Evolutionary conservation across 1,140 invertebrate genomes (phyloP).

Genomic region (Neodiprion virginianus): DNA sequence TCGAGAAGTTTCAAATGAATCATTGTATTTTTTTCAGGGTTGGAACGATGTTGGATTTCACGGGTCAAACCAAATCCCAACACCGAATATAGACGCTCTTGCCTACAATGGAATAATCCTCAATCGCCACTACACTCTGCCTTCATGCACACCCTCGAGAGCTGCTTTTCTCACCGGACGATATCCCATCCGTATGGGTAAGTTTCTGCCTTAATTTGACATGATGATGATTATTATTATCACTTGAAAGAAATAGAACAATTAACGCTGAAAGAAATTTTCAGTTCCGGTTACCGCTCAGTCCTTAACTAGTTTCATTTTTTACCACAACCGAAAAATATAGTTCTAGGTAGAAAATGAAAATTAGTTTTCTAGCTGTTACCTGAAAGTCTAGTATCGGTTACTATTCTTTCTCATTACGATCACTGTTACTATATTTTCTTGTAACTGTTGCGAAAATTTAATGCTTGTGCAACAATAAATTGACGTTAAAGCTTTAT

Average conservation of each 20-base stretch:
- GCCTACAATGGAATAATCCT: conserved; percentile 72
- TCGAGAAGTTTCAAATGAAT: neutral
- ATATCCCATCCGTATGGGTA: conserved; percentile 75
- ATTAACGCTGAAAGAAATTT: neutral
- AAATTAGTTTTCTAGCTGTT: no score
- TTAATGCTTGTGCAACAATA: no score
- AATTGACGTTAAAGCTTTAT: no score
- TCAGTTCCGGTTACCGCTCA: neutral
- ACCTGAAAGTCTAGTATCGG: no score
- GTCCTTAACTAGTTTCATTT: no score
- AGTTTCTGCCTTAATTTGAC: conserved; percentile 22
- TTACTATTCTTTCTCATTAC: no score
- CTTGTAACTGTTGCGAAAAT: no score
- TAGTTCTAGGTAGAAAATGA: no score
- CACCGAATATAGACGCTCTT: conserved; percentile 73
- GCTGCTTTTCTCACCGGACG: conserved; percentile 72
- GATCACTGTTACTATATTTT: no score
- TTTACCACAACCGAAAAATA: no score
- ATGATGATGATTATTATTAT: neutral
- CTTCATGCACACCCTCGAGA: conserved; percentile 71
- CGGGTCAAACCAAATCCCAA: conserved; percentile 73
- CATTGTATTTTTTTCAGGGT: conserved; percentile 62
- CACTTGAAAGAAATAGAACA: neutral
- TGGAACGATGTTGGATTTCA: conserved; percentile 81
- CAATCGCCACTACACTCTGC: conserved; percentile 71